phyloP scores from a whole-genome alignment of 2,888 invertebrate genomes.

The Yponomeuta sedellus region DNA sequence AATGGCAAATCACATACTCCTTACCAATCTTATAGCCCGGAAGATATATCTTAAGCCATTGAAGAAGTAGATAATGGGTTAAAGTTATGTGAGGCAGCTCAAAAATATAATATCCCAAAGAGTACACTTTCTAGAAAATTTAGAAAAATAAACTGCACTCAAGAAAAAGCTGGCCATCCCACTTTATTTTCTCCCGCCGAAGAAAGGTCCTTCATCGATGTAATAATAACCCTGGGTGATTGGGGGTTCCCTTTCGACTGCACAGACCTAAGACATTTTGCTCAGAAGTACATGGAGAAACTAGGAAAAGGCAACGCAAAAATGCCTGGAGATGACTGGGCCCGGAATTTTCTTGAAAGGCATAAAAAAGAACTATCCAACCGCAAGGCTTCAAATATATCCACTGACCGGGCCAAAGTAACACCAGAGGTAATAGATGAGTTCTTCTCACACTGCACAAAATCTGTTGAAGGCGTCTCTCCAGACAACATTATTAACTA shows the following conservation, averaged over 20 bases:
- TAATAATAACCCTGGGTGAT: neutral
- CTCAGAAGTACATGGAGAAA: conserved; percentile 18
- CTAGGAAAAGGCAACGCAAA: conserved; percentile 21
- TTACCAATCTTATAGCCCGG: conserved; percentile 11
- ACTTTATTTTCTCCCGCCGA: conserved; percentile 21
- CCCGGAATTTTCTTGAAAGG: conserved; percentile 19
- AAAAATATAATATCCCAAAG: conserved; percentile 20
- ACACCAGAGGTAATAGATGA: neutral
- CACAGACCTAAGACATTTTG: neutral
- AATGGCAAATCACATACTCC: conserved; percentile 4
- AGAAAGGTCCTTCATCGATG: conserved; percentile 17
- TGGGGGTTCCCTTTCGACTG: conserved; percentile 8
- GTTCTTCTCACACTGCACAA: neutral
- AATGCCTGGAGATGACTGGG: conserved; percentile 23
- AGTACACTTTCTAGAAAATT: conserved; percentile 21
- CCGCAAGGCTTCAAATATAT: conserved; percentile 19
- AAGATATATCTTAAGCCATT: conserved; percentile 19
- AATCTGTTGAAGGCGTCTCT: neutral
- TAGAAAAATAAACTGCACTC: conserved; percentile 21
- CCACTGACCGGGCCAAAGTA: conserved; percentile 19
- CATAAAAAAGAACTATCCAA: conserved; percentile 20
- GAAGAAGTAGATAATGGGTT: conserved; percentile 13
- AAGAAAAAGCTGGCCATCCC: conserved; percentile 22
- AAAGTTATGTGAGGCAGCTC: conserved; percentile 16
- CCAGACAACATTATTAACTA: conserved; percentile 12